phyloP scores from a whole-genome alignment of 2,888 invertebrate species.

The Thymelicus sylvestris region DNA sequence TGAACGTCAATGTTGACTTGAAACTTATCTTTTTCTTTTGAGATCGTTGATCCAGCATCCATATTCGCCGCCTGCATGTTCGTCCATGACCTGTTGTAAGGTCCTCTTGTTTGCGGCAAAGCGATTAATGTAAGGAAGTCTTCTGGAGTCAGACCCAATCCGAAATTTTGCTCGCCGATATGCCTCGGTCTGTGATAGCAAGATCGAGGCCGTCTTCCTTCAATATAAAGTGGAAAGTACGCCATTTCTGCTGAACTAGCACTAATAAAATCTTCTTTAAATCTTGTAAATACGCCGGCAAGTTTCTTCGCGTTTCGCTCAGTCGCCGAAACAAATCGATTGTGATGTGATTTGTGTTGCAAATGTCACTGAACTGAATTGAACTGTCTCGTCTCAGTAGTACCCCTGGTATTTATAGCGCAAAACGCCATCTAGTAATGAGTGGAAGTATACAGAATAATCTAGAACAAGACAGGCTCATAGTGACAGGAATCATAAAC shows the following conservation, averaged over 20 bases:
- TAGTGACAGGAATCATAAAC: conserved; percentile 43
- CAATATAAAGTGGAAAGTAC: conserved; percentile 65
- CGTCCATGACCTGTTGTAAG: conserved; percentile 67
- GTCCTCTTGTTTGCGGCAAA: conserved; percentile 55
- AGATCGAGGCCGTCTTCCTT: conserved; percentile 54
- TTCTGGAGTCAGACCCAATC: conserved; percentile 68
- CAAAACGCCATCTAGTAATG: conserved; percentile 59
- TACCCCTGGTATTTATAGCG: conserved; percentile 49
- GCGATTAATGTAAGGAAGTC: conserved; percentile 65
- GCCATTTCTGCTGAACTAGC: conserved; percentile 61
- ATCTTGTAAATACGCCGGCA: neutral
- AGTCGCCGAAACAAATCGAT: neutral
- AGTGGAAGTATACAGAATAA: conserved; percentile 54
- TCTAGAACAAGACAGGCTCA: conserved; percentile 48
- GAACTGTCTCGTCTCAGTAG: conserved; percentile 31
- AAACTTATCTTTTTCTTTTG: conserved; percentile 81
- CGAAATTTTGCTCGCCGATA: conserved; percentile 70
- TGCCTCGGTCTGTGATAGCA: conserved; percentile 32
- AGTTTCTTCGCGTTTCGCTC: neutral
- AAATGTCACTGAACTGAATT: conserved; percentile 28
- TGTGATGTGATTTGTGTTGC: neutral
- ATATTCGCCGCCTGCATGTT: conserved; percentile 64
- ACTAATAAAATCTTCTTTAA: neutral
- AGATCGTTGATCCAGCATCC: conserved; percentile 79
- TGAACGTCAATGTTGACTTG: conserved; percentile 90